phyloP scores from a whole-genome alignment of 1,140 invertebrate species.

The Drosophila suzukii region DNA sequence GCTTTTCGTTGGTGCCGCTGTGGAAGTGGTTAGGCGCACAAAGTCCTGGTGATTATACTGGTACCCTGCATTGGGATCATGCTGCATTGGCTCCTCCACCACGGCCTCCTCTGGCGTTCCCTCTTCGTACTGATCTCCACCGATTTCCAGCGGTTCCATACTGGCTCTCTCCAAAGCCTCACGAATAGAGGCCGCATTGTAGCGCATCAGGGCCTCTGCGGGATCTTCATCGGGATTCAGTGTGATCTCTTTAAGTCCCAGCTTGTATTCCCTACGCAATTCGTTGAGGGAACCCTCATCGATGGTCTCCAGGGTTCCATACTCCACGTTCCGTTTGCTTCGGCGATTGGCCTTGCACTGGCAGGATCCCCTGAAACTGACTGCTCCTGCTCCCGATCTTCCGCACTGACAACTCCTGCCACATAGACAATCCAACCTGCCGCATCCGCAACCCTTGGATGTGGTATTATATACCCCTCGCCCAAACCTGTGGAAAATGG shows the following conservation, averaged over 20 bases:
- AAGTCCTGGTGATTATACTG: constrained; percentile 27
- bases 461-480: neutral
- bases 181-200: constrained; percentile 76
- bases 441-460: constrained; percentile 45
- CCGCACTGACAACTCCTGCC: constrained; percentile 52
- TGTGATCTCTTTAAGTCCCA: constrained; percentile 77
- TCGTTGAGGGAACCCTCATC: constrained; percentile 69
- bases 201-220: constrained; percentile 76
- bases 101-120: constrained; percentile 8
- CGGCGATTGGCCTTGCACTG: constrained; percentile 1
- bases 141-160: constrained; percentile 71
- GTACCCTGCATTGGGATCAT: neutral
- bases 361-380: neutral
- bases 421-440: constrained; percentile 45
- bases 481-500: constrained; percentile 37
- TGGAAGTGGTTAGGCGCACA: constrained; percentile 4
- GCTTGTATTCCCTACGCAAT: constrained; percentile 69
- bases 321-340: constrained; percentile 53
- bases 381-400: neutral
- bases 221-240: constrained; percentile 78
- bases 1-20: neutral
- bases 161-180: constrained; percentile 73
- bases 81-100: constrained; percentile 20
- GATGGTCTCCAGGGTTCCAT: constrained; percentile 72
- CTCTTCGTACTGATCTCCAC: constrained; percentile 43